Conservation (phyloP, 2,797 vertebrate genomes). For the Rhinoraja longicauda region DNA sequence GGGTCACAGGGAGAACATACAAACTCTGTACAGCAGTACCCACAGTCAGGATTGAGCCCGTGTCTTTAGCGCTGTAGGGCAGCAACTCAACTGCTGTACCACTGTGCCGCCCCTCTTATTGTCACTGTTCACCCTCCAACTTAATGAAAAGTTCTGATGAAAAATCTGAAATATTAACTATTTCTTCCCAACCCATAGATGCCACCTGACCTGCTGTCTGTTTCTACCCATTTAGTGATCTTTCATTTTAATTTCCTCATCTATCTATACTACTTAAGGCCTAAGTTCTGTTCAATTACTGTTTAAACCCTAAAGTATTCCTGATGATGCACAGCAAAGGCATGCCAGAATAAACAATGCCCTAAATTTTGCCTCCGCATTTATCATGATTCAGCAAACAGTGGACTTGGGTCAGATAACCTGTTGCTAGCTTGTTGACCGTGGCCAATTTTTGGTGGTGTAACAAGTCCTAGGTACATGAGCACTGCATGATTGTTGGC, state of each 20-base stretch:
- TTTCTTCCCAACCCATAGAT: too few species aligned
- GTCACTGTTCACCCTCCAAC: too few species aligned
- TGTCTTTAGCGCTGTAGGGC: too few species aligned
- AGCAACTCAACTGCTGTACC: too few species aligned
- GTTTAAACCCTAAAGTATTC: not conserved
- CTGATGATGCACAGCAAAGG: not conserved
- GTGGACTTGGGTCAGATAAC: not conserved
- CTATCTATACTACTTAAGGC: not conserved
- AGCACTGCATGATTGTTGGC: not conserved
- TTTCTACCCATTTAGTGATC: too few species aligned
- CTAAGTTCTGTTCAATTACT: not conserved
- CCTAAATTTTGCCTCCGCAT: not conserved
- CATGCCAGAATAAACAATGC: not conserved
- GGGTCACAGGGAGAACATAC: too few species aligned
- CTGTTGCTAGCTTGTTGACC: not conserved
- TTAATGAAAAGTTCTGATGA: too few species aligned
- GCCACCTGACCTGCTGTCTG: too few species aligned
- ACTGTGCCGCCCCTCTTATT: too few species aligned
- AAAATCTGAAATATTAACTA: too few species aligned
- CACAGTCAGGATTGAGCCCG: too few species aligned
- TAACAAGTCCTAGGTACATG: not conserved
- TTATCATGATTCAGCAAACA: not conserved
- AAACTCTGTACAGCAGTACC: too few species aligned
- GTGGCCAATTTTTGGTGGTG: not conserved
- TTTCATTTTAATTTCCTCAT: not conserved